Evolutionary conservation across 1,140 invertebrate species (phyloP).

Genomic region (Drosophila repletoides): DNA sequence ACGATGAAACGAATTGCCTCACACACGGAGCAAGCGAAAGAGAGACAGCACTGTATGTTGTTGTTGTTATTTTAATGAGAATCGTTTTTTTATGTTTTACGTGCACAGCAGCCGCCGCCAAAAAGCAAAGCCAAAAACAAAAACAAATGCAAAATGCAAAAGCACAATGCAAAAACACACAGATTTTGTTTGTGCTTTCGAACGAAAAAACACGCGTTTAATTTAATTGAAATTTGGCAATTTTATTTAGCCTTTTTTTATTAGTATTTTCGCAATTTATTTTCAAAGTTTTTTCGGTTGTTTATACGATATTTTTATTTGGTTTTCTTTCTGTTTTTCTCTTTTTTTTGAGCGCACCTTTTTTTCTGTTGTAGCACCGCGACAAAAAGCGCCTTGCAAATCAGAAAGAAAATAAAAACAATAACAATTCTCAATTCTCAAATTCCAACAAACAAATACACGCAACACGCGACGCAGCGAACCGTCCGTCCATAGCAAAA

Average conservation of each 20-base stretch:
- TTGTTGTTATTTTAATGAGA: conserved; percentile 40
- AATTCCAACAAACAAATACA: conserved; percentile 28
- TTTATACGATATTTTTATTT: conserved; percentile 13
- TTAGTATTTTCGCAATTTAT: conserved; percentile 9
- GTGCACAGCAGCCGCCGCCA: conserved; percentile 41
- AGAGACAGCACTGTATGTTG: conserved; percentile 4
- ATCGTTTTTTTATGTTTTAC: conserved; percentile 37
- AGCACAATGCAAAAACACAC: conserved; percentile 6
- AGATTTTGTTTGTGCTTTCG: conserved; percentile 20
- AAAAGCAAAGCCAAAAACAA: conserved; percentile 24
- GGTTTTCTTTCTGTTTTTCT: not conserved
- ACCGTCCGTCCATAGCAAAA: conserved; percentile 43
- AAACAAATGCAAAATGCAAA: conserved; percentile 9
- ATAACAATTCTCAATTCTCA: conserved; percentile 43
- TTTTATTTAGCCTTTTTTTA: conserved; percentile 6
- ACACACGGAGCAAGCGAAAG: conserved; percentile 17
- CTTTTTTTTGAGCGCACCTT: conserved; percentile 15
- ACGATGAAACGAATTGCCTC: conserved; percentile 50
- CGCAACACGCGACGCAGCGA: conserved; percentile 34
- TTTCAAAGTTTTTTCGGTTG: conserved; percentile 16
- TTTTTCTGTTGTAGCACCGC: conserved; percentile 19
- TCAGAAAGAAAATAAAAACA: conserved; percentile 29
- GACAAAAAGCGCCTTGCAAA: conserved; percentile 14
- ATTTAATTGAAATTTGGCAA: not conserved
- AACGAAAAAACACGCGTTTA: conserved; percentile 11